A percentile compares a stretch with the other conserved stretches of the same genome.
Conservation (phyloP, 64 coral and sea anemone genomes). For the Montipora foliosa region DNA sequence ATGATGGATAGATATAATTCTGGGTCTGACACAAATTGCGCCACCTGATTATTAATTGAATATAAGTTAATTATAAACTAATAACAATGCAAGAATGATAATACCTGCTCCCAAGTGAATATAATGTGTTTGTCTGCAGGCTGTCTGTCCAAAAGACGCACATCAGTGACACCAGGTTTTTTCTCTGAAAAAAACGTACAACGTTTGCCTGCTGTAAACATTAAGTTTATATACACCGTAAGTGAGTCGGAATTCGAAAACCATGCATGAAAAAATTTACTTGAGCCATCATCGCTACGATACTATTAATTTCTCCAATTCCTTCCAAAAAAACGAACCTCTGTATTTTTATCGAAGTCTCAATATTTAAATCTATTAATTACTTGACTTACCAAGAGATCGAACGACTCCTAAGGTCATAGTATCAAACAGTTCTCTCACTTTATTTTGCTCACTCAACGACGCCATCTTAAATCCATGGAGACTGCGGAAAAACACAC, state of each 20-base stretch:
- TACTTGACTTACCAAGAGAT: constrained; percentile 75
- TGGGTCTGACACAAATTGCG: no score
- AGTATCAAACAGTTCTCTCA: constrained; percentile 90
- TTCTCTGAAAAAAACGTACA: constrained; percentile 70
- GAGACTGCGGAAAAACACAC: neutral
- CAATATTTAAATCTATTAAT: neutral
- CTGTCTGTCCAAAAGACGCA: constrained; percentile 89
- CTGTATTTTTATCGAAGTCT: neutral
- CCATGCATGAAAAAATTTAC: no score
- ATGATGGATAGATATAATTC: no score
- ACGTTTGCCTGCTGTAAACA: neutral
- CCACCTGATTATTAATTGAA: no score
- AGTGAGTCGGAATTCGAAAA: no score
- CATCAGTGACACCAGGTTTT: constrained; percentile 94
- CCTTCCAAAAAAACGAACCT: neutral
- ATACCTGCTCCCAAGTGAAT: constrained; percentile 89
- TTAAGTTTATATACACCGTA: no score
- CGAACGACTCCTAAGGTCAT: constrained; percentile 96
- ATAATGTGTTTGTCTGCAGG: constrained; percentile 84
- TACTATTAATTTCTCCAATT: neutral
- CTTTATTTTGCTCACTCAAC: constrained; percentile 72
- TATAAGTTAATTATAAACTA: no score
- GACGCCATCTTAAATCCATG: constrained; percentile 94
- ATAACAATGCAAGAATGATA: no score
- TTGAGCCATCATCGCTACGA: no score